These are phyloP conservation scores for Polyergus mexicanus DNA, from an alignment of 1,140 invertebrate genomes.

Conservation along the genomic window DNA sequence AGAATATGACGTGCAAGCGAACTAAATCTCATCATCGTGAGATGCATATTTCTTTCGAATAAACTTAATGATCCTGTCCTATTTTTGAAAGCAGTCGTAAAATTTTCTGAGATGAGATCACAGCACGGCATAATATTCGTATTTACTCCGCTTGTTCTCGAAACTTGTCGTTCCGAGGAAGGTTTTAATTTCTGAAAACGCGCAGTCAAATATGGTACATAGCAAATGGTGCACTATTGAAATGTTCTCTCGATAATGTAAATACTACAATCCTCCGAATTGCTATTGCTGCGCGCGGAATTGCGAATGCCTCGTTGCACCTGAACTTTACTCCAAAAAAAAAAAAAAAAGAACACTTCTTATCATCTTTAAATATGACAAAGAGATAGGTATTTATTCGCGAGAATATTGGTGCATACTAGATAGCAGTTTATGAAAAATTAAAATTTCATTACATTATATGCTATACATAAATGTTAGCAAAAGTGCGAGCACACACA, in stretches of 20 bases:
- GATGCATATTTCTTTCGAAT: neutral
- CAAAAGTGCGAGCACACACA: neutral
- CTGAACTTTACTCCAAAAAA: slow-evolving; percentile 36
- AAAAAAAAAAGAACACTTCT: neutral
- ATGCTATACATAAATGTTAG: neutral
- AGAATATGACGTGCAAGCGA: neutral
- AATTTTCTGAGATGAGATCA: slow-evolving; percentile 31
- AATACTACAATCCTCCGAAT: slow-evolving; percentile 54
- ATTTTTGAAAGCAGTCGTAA: slow-evolving; percentile 35
- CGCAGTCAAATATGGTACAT: slow-evolving; percentile 43
- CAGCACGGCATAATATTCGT: neutral
- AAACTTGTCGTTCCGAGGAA: slow-evolving; percentile 36
- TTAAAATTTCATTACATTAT: neutral
- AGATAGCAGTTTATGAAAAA: neutral
- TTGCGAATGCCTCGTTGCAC: slow-evolving; percentile 52
- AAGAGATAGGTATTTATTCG: slow-evolving; percentile 14
- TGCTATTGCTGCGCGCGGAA: slow-evolving; percentile 42
- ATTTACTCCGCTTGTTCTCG: slow-evolving; percentile 21
- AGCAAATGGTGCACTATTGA: slow-evolving; percentile 54
- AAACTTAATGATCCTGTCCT: slow-evolving; percentile 6
- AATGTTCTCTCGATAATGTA: slow-evolving; percentile 56
- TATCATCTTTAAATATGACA: slow-evolving; percentile 25
- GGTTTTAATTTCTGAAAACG: slow-evolving; percentile 54
- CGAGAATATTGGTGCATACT: neutral
- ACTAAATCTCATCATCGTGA: neutral